These are phyloP conservation scores for Capitella teleta DNA, from an alignment of 1,140 invertebrate species.

Conservation along the genomic window DNA sequence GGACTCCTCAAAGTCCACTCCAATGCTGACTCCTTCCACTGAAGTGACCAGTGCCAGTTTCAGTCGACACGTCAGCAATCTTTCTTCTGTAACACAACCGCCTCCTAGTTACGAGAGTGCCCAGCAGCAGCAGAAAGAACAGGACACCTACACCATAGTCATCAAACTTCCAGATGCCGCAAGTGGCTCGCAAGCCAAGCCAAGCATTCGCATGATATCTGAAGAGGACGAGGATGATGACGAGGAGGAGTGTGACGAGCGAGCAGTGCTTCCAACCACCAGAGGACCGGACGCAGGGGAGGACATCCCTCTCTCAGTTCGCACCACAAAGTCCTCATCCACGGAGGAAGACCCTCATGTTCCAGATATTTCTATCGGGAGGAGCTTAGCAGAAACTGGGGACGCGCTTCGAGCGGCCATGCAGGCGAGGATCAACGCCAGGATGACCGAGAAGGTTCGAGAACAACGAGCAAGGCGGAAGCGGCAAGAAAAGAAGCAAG, in stretches of 20 bases:
- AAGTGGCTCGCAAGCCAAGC: conserved; percentile 6
- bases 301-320: neutral
- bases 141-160: conserved; percentile 74
- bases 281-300: neutral
- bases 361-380: neutral
- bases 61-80: conserved; percentile 16
- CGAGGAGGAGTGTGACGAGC: conserved; percentile 1
- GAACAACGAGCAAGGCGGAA: conserved; percentile 44
- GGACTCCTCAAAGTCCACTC: conserved; percentile 12
- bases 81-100: conserved; percentile 4
- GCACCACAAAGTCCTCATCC: conserved; percentile 14
- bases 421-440: conserved; percentile 25
- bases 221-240: conserved; percentile 16
- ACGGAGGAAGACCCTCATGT: conserved; percentile 4
- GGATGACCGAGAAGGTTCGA: conserved; percentile 23
- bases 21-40: conserved; percentile 9
- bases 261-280: conserved; percentile 1
- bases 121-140: neutral
- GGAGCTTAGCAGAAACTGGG: neutral
- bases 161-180: conserved; percentile 59
- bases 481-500: conserved; percentile 88
- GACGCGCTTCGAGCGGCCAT: conserved; percentile 25
- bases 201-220: conserved; percentile 18
- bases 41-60: conserved; percentile 16
- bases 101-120: neutral